phyloP scores from a whole-genome alignment of 2,888 invertebrate genomes.

The Parasteatoda lunata region DNA sequence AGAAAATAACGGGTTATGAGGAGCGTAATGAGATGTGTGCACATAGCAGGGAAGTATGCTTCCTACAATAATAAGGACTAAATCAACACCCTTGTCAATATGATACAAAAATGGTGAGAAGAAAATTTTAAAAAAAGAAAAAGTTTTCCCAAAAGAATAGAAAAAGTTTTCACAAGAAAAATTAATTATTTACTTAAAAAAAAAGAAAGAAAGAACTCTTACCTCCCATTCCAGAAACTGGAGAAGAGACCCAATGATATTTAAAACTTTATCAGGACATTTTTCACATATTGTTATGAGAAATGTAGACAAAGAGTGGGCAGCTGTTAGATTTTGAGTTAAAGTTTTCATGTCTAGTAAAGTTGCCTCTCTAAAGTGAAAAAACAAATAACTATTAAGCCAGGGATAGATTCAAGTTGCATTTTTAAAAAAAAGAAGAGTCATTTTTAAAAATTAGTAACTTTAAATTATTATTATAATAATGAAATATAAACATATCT shows the following conservation, averaged over 20 bases:
- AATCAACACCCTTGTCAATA: too few species aligned
- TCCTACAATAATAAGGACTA: too few species aligned
- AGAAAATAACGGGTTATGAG: too few species aligned
- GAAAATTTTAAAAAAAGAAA: too few species aligned
- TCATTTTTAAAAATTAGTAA: neutral
- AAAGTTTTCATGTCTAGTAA: conserved; percentile 80
- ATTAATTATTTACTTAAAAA: too few species aligned
- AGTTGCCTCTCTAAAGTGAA: conserved; percentile 77
- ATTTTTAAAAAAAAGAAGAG: neutral
- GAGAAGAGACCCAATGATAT: conserved; percentile 79
- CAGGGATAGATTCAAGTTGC: neutral
- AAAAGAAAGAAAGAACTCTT: neutral
- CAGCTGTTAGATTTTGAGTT: conserved; percentile 75
- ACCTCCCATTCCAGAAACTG: conserved; percentile 78
- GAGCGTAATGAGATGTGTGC: too few species aligned
- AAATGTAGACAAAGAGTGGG: conserved; percentile 77
- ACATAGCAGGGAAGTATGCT: too few species aligned
- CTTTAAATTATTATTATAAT: neutral
- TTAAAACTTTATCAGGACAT: conserved; percentile 79
- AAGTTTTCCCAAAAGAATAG: too few species aligned
- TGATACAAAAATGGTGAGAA: too few species aligned
- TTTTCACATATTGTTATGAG: conserved; percentile 81
- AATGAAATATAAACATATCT: too few species aligned
- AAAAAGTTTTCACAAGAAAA: too few species aligned
- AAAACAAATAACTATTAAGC: neutral